These are phyloP conservation scores for Drosophila kepulauana DNA, from an alignment of 1,140 invertebrate species.

Conservation along the genomic window DNA sequence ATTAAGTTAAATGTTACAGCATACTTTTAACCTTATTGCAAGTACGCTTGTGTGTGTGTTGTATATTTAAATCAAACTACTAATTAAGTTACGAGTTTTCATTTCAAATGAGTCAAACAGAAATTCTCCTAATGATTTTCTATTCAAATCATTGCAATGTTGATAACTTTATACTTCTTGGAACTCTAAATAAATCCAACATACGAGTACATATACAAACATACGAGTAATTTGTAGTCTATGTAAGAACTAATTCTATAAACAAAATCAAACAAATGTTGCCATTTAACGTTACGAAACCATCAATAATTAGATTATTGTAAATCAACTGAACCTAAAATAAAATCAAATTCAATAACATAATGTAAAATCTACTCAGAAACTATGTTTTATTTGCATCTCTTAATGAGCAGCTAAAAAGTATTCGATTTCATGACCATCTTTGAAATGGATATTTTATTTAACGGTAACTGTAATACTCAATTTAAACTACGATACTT, in stretches of 20 bases:
- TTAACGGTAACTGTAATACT: not conserved
- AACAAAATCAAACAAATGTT: constrained; percentile 27
- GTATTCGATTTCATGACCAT: no score
- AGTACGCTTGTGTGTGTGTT: constrained; percentile 36
- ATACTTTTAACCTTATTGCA: constrained; percentile 11
- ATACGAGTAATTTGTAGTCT: constrained; percentile 22
- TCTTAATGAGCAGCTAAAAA: not conserved
- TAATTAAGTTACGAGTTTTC: constrained; percentile 4
- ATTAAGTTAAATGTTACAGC: constrained; percentile 72
- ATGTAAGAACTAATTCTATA: constrained; percentile 21
- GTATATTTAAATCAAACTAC: constrained; percentile 45
- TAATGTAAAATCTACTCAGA: constrained; percentile 35
- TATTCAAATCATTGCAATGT: no score
- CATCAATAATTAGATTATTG: constrained; percentile 83
- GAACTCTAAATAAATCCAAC: not conserved
- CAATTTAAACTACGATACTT: not conserved
- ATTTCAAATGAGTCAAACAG: constrained; percentile 1
- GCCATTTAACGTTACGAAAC: constrained; percentile 74
- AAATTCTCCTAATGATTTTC: no score
- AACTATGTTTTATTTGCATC: not conserved
- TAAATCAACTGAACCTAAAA: constrained; percentile 50
- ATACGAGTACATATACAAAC: constrained; percentile 1
- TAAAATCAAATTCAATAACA: constrained; percentile 45
- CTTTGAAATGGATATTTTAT: not conserved
- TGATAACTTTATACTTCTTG: no score